Evolutionary conservation across 1,140 invertebrate genomes (phyloP).

Genomic region (Panagrolaimus sp.): DNA sequence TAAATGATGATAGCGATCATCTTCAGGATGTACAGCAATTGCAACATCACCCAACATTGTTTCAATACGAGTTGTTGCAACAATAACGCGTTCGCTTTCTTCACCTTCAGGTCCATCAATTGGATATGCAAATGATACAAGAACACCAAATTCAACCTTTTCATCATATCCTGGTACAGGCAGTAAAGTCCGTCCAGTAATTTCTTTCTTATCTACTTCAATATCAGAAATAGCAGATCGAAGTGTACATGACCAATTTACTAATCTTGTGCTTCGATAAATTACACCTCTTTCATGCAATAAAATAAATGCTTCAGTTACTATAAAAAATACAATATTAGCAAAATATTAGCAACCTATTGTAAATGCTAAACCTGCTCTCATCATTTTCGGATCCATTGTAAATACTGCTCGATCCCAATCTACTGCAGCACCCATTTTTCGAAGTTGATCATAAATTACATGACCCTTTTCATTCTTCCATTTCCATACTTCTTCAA

Average conservation of each 20-base stretch:
- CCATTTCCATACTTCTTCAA: conserved; percentile 82
- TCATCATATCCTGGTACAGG: conserved; percentile 82
- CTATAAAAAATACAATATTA: conserved; percentile 63
- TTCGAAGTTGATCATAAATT: conserved; percentile 85
- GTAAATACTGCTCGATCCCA: conserved; percentile 89
- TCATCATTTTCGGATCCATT: conserved; percentile 84
- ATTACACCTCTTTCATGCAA: conserved; percentile 84
- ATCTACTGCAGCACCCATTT: conserved; percentile 84
- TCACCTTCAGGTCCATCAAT: conserved; percentile 71
- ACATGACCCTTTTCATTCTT: conserved; percentile 86
- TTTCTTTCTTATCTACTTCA: conserved; percentile 82
- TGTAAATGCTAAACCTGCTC: not conserved
- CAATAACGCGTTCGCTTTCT: conserved; percentile 66
- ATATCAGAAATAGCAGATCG: conserved; percentile 97
- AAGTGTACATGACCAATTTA: conserved; percentile 94
- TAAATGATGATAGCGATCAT: conserved; percentile 66
- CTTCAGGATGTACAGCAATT: conserved; percentile 91
- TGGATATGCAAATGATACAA: conserved; percentile 85
- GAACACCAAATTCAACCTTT: conserved; percentile 85
- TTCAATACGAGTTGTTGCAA: conserved; percentile 93
- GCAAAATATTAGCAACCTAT: too few relatives aligned
- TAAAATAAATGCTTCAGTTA: conserved; percentile 86
- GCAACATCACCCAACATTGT: conserved; percentile 97
- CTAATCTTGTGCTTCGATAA: conserved; percentile 81
- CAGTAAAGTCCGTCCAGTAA: conserved; percentile 79